Base-by-base conservation (phyloP, 2,797 vertebrate species). In the Periophthalmus magnuspinnatus region DNA sequence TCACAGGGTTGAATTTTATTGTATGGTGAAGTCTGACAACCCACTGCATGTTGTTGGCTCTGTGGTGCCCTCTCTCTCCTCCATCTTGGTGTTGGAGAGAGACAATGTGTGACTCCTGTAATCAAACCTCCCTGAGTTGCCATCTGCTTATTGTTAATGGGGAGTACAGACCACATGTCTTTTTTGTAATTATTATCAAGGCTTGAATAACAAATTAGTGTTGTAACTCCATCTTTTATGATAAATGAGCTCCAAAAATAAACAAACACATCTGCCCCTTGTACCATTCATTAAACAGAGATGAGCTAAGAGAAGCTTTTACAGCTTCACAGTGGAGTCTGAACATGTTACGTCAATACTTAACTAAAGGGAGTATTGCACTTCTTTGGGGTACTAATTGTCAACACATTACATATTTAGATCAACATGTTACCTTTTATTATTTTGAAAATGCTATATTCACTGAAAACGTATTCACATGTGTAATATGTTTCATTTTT, bases 251-350 rank as follows among this genome's bases (percentile, higher is more conserved):
- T 75, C 67, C 14, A 45, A 14, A 62, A 41, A 62, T 22, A 5
- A 45, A 54, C 17, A 78, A 81, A 78, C 68, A 75, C 48, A 70
- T 75, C 78, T 85, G 79, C 58, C 55, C 60, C 55, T 63, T 34
- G 7, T 80, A 63, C 59, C 75, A 86, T 87, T 83, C 84, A 58
- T 78, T 65, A 58, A 84, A 66, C 50, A 75, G 45, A 75, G 77
- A 80, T 78, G 8, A 75, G 70, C 72, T 58, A 0, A 54, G 69
- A 80, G 67, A 55, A 72, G 63, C 78, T 79, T 74, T 70, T 67
- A 65, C 70, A 71, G 69, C 47, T 76, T 71, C 65, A 69, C 71
- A 86, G 70, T 66, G 72, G 69, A 61, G 68, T 81, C 66, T 50
- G 58, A 77, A 64, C 21, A 68, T 55, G 17, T 71, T 69, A 71